Conservation (phyloP, 2,797 vertebrate genomes). For the Hypotaenidia okinawae region DNA sequence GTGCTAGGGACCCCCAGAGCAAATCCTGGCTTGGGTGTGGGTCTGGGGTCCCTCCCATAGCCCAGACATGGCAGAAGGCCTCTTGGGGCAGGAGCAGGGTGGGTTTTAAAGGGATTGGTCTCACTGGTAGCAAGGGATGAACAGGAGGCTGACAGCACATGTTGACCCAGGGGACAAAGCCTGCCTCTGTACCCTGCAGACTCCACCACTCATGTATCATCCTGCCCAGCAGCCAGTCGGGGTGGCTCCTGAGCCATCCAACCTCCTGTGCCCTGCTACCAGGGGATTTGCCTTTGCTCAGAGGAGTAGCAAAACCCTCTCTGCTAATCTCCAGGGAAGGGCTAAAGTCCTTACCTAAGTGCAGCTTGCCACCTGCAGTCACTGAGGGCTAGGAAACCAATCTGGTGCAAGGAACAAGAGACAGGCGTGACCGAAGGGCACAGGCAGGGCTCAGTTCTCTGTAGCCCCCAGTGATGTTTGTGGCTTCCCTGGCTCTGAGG, state of each 20-base stretch:
- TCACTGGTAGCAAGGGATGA: background rate
- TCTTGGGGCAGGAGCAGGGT: background rate
- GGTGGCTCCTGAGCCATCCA: background rate
- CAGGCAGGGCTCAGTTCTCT: background rate
- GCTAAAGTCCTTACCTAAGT: background rate
- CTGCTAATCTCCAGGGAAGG: background rate
- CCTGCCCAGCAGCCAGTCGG: background rate
- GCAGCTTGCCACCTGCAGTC: background rate
- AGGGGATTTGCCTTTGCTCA: background rate
- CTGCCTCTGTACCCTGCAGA: background rate
- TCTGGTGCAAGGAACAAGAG: background rate
- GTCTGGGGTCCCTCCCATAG: background rate
- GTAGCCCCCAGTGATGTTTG: rapidly evolving
- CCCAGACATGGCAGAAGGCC: background rate
- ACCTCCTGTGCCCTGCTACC: background rate
- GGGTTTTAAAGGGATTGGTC: background rate
- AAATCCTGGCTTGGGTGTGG: background rate
- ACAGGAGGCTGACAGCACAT: background rate
- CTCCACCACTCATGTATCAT: background rate
- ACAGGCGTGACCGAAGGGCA: background rate
- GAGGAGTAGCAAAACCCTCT: background rate
- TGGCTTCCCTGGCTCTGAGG: background rate
- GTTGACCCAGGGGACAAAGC: background rate
- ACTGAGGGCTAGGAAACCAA: background rate
- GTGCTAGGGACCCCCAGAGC: background rate